Conservation (phyloP, 2,797 vertebrate species). For the Antennarius maculatus region DNA sequence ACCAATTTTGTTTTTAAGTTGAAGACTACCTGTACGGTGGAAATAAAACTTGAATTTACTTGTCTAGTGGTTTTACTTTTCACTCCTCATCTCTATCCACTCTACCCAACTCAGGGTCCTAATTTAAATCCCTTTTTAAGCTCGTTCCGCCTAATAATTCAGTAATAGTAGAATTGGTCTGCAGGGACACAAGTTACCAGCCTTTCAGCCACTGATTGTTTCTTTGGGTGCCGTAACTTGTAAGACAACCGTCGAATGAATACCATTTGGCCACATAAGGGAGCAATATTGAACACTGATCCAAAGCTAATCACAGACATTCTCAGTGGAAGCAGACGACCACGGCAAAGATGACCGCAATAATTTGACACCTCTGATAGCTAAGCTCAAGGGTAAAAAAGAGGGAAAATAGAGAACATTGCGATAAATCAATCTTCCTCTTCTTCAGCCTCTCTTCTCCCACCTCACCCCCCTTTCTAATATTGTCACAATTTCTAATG, state of each 20-base stretch:
- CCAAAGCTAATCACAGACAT: conserved; percentile 61
- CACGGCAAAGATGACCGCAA: conserved; percentile 49
- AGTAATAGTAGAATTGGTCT: conserved; percentile 68
- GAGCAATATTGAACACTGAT: conserved; percentile 54
- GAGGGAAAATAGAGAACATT: conserved; percentile 10
- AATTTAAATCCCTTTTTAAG: conserved; percentile 33
- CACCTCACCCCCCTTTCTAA: neutral
- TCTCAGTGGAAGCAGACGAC: conserved; percentile 43
- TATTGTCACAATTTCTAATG: conserved; percentile 62
- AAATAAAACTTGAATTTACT: too few species aligned
- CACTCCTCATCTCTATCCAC: conserved; percentile 19
- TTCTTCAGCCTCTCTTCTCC: neutral
- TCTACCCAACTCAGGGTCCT: conserved; percentile 25
- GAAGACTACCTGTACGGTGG: too few species aligned
- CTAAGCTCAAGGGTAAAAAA: conserved; percentile 16
- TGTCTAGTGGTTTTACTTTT: conserved; percentile 13
- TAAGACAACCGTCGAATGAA: conserved; percentile 65
- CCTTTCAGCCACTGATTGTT: conserved; percentile 76
- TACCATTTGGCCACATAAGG: conserved; percentile 70
- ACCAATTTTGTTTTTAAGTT: too few species aligned
- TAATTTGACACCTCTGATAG: conserved; percentile 39
- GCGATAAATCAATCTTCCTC: conserved; percentile 31
- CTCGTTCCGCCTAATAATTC: conserved; percentile 58
- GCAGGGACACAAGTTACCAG: conserved; percentile 59
- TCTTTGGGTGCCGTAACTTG: conserved; percentile 66